Evolutionary conservation across 2,113 vertebrate species (phyloP), one percentile per base, ranked within the genome.

Genomic region (Erythrocercus mccallii): DNA sequence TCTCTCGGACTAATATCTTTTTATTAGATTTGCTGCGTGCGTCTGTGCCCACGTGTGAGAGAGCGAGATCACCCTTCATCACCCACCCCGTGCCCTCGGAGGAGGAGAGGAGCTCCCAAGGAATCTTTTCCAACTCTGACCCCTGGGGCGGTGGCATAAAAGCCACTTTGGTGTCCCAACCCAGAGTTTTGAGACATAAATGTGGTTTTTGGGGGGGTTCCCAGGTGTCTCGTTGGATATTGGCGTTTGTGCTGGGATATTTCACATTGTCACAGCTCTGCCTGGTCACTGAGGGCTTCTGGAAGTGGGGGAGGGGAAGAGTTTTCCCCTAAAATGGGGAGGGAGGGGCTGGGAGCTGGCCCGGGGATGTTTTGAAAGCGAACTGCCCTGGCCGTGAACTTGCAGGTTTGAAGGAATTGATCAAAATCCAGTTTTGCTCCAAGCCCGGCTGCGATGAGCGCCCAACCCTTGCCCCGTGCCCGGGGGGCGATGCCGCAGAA

Each of bases 11-110:
- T 96, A 88, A 93, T 96, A 95, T 93, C 76, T 90, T 94, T 96
- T 95, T 93, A 96, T 97, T 96, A 95, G 88, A 93, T 90, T 94
- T 77, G 65, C 66, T 90, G 92, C 11, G 37, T 77, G 88, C 11
- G n/a, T 64, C 78, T 6, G 3, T 60, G 90, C 92, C 78, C 56
- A 57, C 12, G 42, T 9, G 12, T 58, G 92, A 76, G 90, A 73
- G 78, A 86, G 95, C 87, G 95, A 94, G 45, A 69, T 95, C 84
- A 28, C 73, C 81, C 70, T 89, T 86, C 56, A 48, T 33, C 89
- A 60, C 80, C 82, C 86, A 28, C 88, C 89, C 37, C 7, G 35
- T 57, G 28, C 50, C 60, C 56, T 12, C 2, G 27, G 28, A 73
- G 57, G 38, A 24, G 38, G 35, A 5, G 68, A 30, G 40, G 21